A percentile compares a stretch with the other conserved stretches of the same genome.
Evolutionary conservation across 2,888 invertebrate genomes (phyloP).

Genomic region (Terebella lapidaria): DNA sequence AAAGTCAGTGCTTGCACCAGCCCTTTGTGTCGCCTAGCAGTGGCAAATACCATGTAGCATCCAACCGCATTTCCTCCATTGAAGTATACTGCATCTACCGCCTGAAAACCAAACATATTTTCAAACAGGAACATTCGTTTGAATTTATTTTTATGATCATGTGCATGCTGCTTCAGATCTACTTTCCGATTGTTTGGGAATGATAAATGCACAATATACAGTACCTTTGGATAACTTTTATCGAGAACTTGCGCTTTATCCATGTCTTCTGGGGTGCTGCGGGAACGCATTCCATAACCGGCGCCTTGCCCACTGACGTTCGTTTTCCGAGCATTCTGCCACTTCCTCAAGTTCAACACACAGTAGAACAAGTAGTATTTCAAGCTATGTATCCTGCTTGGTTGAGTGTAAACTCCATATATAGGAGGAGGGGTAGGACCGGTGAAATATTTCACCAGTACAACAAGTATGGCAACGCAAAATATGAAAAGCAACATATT

Average conservation of each 20-base stretch:
- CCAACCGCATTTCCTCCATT: constrained; percentile 65
- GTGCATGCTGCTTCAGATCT: too few relatives aligned
- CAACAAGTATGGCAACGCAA: too few relatives aligned
- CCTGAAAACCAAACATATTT: too few relatives aligned
- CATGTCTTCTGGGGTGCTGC: constrained; percentile 57
- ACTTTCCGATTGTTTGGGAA: too few relatives aligned
- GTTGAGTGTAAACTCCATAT: constrained; percentile 61
- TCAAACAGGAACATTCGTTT: neutral
- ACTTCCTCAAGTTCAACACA: constrained; percentile 29
- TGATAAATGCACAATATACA: too few relatives aligned
- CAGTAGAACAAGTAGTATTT: neutral
- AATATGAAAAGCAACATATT: too few relatives aligned
- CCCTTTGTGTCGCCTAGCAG: constrained; percentile 46
- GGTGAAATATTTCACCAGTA: neutral
- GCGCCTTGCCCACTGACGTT: constrained; percentile 24
- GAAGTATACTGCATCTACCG: constrained; percentile 76
- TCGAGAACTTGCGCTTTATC: constrained; percentile 63
- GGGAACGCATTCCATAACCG: constrained; percentile 55
- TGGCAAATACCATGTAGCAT: constrained; percentile 59
- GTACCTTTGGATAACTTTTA: constrained; percentile 54
- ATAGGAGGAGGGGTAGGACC: constrained; percentile 32
- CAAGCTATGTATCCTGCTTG: constrained; percentile 47
- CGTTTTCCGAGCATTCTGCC: neutral
- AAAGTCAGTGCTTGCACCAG: constrained; percentile 65
- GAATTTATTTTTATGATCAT: neutral